phyloP scores from a whole-genome alignment of 2,113 vertebrate genomes.

The Odocoileus hemionus region DNA sequence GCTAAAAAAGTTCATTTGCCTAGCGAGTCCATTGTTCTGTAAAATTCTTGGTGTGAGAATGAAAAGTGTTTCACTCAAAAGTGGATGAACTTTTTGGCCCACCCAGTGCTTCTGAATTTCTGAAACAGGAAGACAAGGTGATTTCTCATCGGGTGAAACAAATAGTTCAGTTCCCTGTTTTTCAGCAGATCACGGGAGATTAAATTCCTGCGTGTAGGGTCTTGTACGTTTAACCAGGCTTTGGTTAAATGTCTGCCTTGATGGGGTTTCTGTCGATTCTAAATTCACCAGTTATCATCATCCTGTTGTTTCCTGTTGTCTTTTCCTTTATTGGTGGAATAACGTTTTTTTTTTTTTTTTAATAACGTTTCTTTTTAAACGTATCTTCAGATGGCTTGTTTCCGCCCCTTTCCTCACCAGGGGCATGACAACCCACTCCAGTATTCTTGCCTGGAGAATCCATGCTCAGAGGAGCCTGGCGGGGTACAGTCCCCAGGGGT shows the following conservation, averaged over 20 bases:
- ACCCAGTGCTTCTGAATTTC: background rate
- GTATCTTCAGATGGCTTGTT: background rate
- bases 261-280: background rate
- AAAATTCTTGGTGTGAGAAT: background rate
- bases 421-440: background rate
- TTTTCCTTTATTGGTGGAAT: too few relatives aligned
- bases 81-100: background rate
- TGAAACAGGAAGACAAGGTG: background rate
- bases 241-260: too few relatives aligned
- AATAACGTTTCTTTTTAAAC: background rate
- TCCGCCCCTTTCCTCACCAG: background rate
- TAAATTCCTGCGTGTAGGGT: fast-evolving
- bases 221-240: background rate
- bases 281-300: fast-evolving
- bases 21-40: background rate
- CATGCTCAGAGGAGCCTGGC: background rate
- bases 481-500: fast-evolving
- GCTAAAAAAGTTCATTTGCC: background rate
- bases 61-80: background rate
- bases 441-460: background rate
- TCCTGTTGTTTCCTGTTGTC: background rate
- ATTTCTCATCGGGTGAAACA: background rate
- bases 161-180: background rate
- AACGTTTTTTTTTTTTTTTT: background rate
- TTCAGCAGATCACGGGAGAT: background rate